phyloP scores from a whole-genome alignment of 2,888 invertebrate species.

The Oscheius onirici region DNA sequence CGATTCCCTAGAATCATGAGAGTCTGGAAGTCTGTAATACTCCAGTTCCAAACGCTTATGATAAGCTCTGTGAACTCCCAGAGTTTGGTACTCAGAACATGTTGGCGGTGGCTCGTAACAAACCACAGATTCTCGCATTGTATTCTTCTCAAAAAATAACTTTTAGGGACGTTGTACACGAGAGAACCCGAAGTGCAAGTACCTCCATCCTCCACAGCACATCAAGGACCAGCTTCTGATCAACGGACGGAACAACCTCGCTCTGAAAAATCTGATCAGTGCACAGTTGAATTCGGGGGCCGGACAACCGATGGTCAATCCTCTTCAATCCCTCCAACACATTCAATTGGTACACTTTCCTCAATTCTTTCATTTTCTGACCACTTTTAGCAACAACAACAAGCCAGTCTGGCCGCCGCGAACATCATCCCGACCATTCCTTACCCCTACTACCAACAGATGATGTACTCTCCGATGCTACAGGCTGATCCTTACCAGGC shows the following conservation, averaged over 20 bases:
- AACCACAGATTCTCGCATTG: no score
- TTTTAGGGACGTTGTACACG: constrained; percentile 98
- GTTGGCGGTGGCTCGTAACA: no score
- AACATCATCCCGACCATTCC: constrained; percentile 55
- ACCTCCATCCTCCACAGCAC: constrained; percentile 99
- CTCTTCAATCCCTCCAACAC: constrained; percentile 27
- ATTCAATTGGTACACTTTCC: constrained; percentile 21
- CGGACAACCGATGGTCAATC: constrained; percentile 30
- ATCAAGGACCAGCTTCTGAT: constrained; percentile 99
- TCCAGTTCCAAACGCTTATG: no score
- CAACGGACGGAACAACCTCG: constrained; percentile 99
- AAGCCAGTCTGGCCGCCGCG: constrained; percentile 49
- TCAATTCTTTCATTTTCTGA: not conserved
- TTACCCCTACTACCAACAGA: constrained; percentile 59
- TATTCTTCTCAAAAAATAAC: no score
- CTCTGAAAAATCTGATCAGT: constrained; percentile 80
- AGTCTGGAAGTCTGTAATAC: no score
- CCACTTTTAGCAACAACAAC: constrained; percentile 53
- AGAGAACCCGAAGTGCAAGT: constrained; percentile 99
- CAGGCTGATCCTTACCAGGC: constrained; percentile 50
- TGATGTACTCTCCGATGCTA: constrained; percentile 56
- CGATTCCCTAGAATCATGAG: not conserved
- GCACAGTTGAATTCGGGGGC: constrained; percentile 47
- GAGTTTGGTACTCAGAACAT: no score
- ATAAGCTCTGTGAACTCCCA: no score